phyloP scores from a whole-genome alignment of 2,888 invertebrate genomes.

The Drosophila kokeensis region DNA sequence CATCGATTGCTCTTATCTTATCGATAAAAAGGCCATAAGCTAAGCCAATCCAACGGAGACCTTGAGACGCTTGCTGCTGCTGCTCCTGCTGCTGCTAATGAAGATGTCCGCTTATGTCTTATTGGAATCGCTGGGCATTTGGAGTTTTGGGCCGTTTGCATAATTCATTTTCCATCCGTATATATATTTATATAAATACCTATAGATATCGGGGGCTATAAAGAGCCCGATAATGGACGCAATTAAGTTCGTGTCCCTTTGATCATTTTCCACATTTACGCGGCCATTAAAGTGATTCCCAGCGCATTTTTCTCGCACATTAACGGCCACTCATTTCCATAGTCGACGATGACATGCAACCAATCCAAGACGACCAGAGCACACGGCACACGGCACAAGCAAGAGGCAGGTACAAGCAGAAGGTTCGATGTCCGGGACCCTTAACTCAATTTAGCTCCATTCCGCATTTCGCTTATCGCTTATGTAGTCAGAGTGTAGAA shows the following conservation, averaged over 20 bases:
- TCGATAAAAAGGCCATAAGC: conserved; percentile 20
- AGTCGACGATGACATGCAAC: conserved; percentile 49
- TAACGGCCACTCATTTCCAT: conserved; percentile 72
- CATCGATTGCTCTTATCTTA: conserved; percentile 41
- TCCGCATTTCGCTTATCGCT: conserved; percentile 64
- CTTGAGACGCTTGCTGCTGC: conserved; percentile 11
- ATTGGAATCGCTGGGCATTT: conserved; percentile 13
- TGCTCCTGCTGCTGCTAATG: conserved; percentile 47
- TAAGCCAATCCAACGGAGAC: neutral
- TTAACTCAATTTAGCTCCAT: conserved; percentile 30
- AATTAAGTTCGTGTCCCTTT: conserved; percentile 81
- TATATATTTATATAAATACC: conserved; percentile 1
- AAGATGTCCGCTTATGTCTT: conserved; percentile 44
- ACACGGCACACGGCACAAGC: neutral
- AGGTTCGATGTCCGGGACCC: conserved; percentile 16
- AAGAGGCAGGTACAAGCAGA: neutral
- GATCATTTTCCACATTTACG: conserved; percentile 80
- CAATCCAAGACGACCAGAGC: conserved; percentile 4
- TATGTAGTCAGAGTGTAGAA: conserved; percentile 48
- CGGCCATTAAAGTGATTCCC: conserved; percentile 78
- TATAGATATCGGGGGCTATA: conserved; percentile 44
- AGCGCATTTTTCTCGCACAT: conserved; percentile 68
- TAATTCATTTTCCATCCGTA: conserved; percentile 80
- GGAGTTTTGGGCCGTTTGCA: conserved; percentile 53
- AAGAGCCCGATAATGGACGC: conserved; percentile 74